Evolutionary conservation across 2,888 invertebrate species (phyloP), one percentile per base, ranked within the genome.

Genomic region (Netelia melanura): DNA sequence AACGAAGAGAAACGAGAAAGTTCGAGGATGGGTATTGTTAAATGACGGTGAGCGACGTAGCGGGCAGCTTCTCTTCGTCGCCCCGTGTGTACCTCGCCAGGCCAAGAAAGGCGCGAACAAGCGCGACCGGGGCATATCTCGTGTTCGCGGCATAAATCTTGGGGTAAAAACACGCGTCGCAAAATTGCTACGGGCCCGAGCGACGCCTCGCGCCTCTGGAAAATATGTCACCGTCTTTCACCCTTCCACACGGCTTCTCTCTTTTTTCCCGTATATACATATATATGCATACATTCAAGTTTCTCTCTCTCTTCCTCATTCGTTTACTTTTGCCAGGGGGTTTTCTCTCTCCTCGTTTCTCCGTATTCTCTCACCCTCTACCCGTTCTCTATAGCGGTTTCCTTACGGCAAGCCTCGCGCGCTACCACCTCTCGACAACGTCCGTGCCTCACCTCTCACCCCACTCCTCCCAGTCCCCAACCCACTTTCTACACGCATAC

Each of bases 81-180:
- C 38, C 3, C 38, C 38, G 38, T 38, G 38, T 38, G 38, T 38
- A 38, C 38, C 38, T 48, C 23, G 67, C 52, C 6, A 38, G 38
- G 38, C 38, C 38, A 6, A 43, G 14, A n/a, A 21, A 25, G 30
- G 79, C 25, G 62, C 30, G 67, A 54, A 44, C 44, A 23, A 43
- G 65, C 65, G 79, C 72, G 67, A 56, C 76, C 78, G 65, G 83
- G 82, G 54, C 17, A 54, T 75, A 64, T 64, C 52, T 82, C 85
- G 86, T 86, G 87, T 87, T 83, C 83, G 44, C 76, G 85, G 87
- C 90, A 91, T 91, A 91, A 91, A 91, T 91, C 91, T 90, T 90
- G 85, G 90, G 62, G 62, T n/a, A 89, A 90, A 91, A 91, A 91
- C 90, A 91, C 91, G 91, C 91, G 90, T 91, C 89, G 91, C 89